Evolutionary conservation across 1,140 invertebrate species (phyloP).

Genomic region (Dreissena polymorpha): DNA sequence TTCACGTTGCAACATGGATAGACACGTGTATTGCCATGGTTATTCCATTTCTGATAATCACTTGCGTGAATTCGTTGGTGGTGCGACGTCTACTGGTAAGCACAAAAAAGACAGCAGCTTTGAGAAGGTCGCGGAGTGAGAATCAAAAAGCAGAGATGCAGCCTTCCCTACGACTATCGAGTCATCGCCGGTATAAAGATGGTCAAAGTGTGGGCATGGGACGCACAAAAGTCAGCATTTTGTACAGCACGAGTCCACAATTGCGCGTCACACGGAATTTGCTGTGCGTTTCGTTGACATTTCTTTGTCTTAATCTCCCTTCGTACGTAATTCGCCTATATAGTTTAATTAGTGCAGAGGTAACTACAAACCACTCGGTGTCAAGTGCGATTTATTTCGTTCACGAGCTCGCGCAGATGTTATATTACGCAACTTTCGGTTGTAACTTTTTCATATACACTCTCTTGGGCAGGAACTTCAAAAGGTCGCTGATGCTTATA

Average conservation of each 20-base stretch:
- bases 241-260: slow-evolving; percentile 80
- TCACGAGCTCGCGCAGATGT: slow-evolving; percentile 40
- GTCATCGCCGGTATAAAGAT: neutral
- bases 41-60: slow-evolving; percentile 81
- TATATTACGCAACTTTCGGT: slow-evolving; percentile 43
- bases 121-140: too few species aligned
- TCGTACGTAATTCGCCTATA: slow-evolving; percentile 72
- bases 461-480: slow-evolving; percentile 43
- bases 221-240: neutral
- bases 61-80: slow-evolving; percentile 80
- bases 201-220: neutral
- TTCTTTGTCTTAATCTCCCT: slow-evolving; percentile 88
- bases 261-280: slow-evolving; percentile 90
- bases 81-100: slow-evolving; percentile 5
- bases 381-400: slow-evolving; percentile 6
- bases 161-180: neutral
- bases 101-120: too few species aligned
- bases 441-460: slow-evolving; percentile 51
- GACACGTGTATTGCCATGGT: slow-evolving; percentile 82
- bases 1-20: slow-evolving; percentile 81
- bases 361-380: neutral
- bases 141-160: neutral
- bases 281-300: slow-evolving; percentile 89
- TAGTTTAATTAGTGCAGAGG: slow-evolving; percentile 58
- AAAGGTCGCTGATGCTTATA: slow-evolving; percentile 3